phyloP scores from a whole-genome alignment of 2,797 vertebrate genomes.

The Knipowitschia caucasica region DNA sequence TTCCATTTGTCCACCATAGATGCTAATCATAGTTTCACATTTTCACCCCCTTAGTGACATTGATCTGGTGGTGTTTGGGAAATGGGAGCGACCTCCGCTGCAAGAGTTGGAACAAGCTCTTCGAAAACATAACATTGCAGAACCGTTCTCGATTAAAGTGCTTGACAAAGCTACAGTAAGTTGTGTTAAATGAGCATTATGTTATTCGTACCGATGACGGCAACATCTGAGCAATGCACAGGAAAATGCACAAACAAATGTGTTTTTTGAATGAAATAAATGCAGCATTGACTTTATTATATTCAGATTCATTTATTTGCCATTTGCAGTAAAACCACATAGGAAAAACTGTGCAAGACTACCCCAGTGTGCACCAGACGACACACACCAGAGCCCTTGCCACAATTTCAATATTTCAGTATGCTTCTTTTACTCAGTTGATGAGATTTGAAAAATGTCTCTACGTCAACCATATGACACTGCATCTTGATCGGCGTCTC shows the following conservation, averaged over 20 bases:
- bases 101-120: slow-evolving; percentile 93
- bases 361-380: no score
- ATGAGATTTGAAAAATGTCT: not conserved
- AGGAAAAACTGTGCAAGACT: no score
- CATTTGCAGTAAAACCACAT: no score
- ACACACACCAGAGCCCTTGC: no score
- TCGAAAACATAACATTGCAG: slow-evolving; percentile 90
- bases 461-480: not conserved
- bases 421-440: slow-evolving; percentile 3
- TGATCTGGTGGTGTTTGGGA: slow-evolving; percentile 96
- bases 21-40: slow-evolving; percentile 10
- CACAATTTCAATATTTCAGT: not conserved
- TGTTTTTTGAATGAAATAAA: no score
- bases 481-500: no score
- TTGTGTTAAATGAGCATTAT: slow-evolving; percentile 8
- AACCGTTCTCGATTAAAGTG: slow-evolving; percentile 95
- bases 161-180: slow-evolving; percentile 97
- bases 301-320: no score
- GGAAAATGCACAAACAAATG: not conserved
- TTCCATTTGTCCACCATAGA: not conserved
- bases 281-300: not conserved
- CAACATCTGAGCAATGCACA: not conserved
- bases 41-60: slow-evolving; percentile 86
- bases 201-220: not conserved
- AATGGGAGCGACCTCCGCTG: slow-evolving; percentile 92